Base-by-base conservation (phyloP, 2,113 vertebrate species). In the Acinonyx jubatus region DNA sequence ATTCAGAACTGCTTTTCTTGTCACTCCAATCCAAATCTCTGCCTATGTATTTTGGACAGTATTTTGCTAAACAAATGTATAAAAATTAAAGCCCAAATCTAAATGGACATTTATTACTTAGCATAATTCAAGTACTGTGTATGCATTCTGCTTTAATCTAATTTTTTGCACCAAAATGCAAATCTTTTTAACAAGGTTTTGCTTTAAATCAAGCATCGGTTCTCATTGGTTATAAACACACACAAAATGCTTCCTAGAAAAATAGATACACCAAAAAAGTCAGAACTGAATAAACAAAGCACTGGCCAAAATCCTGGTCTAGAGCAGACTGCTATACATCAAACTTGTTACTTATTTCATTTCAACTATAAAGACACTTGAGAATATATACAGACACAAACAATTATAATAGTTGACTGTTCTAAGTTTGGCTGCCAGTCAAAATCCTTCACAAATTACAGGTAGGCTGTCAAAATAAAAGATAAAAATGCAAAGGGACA, bases 1-100 rank as follows among this genome's bases (percentile, higher is more conserved):
- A 98, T 98, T 98, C 98, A 98, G 95, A 98, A 91, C 93, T 98
- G 97, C 89, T 98, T 98, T 98, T 97, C 97, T 97, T 98, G 85
- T 98, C 97, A 98, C 88, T 73, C 81, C 71, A 96, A 96, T 97
- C 95, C 96, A 98, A 98, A 97, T 97, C 92, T 97, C 65, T 93
- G 88, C 89, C 94, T 98, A 66, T 50, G 83, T 66, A 93, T 92
- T 97, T 85, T 1, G 38, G 96, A 95, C 78, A 98, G 96, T 93
- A 78, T 88, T 96, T 97, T 97, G 92, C 91, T 98, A 98, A 89
- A 23, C 38, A 97, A 98, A 95, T 94, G 86, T 92, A 98, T 97
- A 98, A 96, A 97, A 98, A 97, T 97, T 94, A 97, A 33, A 94
- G 92, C 38, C 19, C 88, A 93, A 96, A 98, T 97, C 68, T 95